phyloP scores from a whole-genome alignment of 2,888 invertebrate species.

The Dorcus hopei region DNA sequence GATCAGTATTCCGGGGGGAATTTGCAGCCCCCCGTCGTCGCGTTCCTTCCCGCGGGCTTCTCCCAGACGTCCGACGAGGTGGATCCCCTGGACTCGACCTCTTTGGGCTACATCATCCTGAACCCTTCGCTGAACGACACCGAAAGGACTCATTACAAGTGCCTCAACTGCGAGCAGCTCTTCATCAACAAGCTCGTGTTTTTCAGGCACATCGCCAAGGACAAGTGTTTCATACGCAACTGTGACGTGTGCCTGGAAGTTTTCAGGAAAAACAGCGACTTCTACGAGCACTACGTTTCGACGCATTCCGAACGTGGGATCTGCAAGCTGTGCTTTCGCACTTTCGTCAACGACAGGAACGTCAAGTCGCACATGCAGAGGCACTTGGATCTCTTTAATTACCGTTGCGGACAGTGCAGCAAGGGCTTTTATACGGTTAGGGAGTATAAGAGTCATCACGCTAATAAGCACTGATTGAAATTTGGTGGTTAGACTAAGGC shows the following conservation, averaged over 20 bases:
- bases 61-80: no score
- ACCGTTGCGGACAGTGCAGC: constrained; percentile 45
- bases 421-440: constrained; percentile 48
- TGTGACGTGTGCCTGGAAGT: constrained; percentile 43
- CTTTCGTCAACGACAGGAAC: constrained; percentile 48
- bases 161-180: constrained; percentile 44
- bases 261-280: constrained; percentile 41
- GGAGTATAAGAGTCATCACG: constrained; percentile 46
- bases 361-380: constrained; percentile 47
- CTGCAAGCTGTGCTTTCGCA: constrained; percentile 46
- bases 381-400: constrained; percentile 46
- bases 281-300: constrained; percentile 40
- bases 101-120: no score
- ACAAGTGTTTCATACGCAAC: constrained; percentile 45
- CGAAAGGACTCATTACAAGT: constrained; percentile 42
- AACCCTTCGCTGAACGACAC: constrained; percentile 25
- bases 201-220: constrained; percentile 45
- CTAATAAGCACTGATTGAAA: constrained; percentile 37
- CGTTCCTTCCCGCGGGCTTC: no score
- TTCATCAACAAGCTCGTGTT: constrained; percentile 46
- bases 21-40: no score
- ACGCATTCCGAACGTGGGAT: constrained; percentile 44
- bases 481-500: constrained; percentile 41
- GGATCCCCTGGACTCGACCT: no score
- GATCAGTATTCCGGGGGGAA: no score